Evolutionary conservation across 2,888 invertebrate genomes (phyloP).

Genomic region (Podabrus alpinus): DNA sequence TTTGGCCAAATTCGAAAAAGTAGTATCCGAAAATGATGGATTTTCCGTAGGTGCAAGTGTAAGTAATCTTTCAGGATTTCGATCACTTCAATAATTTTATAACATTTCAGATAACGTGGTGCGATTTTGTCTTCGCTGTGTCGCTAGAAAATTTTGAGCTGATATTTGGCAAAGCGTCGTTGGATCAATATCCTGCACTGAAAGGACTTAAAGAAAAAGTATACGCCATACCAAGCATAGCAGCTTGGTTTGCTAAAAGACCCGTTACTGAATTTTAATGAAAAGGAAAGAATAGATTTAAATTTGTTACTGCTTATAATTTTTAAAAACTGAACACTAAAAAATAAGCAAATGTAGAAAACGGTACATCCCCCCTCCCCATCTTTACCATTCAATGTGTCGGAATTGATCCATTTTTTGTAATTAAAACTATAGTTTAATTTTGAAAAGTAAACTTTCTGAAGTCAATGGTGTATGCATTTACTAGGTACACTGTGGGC

Average conservation of each 20-base stretch:
- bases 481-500: too few species aligned
- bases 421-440: too few species aligned
- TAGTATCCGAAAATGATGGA: slow-evolving; percentile 60
- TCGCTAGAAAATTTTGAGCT: slow-evolving; percentile 61
- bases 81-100: background rate
- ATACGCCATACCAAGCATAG: slow-evolving; percentile 60
- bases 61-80: slow-evolving; percentile 40
- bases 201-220: slow-evolving; percentile 60
- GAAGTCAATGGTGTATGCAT: too few species aligned
- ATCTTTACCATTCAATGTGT: too few species aligned
- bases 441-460: too few species aligned
- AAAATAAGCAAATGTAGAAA: background rate
- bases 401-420: too few species aligned
- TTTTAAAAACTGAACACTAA: background rate
- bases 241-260: slow-evolving; percentile 60
- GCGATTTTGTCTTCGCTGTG: slow-evolving; percentile 63
- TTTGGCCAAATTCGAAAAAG: slow-evolving; percentile 60
- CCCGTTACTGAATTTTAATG: slow-evolving; percentile 57
- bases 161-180: slow-evolving; percentile 58
- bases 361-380: too few species aligned
- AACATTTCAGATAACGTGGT: slow-evolving; percentile 62
- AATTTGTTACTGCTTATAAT: background rate
- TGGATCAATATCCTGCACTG: slow-evolving; percentile 60
- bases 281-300: background rate
- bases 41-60: slow-evolving; percentile 61